Percentiles rank a stretch among this genome's conserved stretches.
Conservation (phyloP, 2,113 vertebrate species). For the Callorhinus ursinus region DNA sequence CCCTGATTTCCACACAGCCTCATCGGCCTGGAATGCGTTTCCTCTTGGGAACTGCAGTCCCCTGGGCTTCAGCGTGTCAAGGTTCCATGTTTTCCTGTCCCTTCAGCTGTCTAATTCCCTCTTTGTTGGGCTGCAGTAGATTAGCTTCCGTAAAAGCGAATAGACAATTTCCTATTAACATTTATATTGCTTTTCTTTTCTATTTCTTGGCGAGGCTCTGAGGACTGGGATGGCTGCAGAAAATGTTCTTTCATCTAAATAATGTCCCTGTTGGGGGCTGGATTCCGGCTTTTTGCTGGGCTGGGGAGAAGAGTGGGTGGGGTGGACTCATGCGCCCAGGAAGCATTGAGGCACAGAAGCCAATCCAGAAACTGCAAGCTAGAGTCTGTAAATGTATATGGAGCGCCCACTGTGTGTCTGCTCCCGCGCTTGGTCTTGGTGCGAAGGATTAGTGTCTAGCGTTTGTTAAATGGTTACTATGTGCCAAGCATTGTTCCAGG, state of each 20-base stretch:
- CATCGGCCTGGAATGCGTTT: not conserved
- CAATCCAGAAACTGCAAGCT: not conserved
- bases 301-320: not conserved
- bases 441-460: not conserved
- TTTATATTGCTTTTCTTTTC: conserved; percentile 87
- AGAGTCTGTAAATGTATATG: fast-evolving
- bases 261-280: conserved; percentile 46
- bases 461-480: not conserved
- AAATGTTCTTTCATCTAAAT: conserved; percentile 70
- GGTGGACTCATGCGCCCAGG: not conserved
- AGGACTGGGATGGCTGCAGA: conserved; percentile 28
- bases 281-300: not conserved
- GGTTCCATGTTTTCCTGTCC: conserved; percentile 58
- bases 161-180: conserved; percentile 86
- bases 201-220: conserved; percentile 72
- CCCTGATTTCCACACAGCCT: not conserved
- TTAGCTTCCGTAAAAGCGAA: conserved; percentile 83
- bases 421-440: not conserved
- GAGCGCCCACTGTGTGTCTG: too few relatives aligned
- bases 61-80: conserved; percentile 38
- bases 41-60: not conserved
- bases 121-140: conserved; percentile 74
- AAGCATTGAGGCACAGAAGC: not conserved
- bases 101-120: conserved; percentile 80
- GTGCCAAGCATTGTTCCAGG: not conserved